Evolutionary conservation across 2,888 invertebrate genomes (phyloP).

Genomic region (Calameuta idolon): DNA sequence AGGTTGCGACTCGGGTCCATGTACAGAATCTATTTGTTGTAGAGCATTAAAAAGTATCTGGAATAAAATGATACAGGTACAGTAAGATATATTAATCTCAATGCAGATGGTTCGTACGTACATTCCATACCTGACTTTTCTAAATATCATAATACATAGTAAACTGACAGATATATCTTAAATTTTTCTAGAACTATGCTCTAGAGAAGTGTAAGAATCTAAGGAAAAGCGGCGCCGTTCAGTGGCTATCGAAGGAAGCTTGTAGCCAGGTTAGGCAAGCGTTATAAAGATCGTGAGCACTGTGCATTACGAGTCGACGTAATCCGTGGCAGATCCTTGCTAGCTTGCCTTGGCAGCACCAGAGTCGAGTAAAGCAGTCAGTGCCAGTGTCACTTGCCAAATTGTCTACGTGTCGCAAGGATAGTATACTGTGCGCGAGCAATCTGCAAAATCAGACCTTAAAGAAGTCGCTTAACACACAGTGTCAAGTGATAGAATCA

Average conservation of each 20-base stretch:
- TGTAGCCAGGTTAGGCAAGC: neutral
- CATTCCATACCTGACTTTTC: neutral
- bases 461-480: neutral
- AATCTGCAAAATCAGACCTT: neutral
- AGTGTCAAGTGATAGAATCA: neutral
- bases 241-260: neutral
- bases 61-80: neutral
- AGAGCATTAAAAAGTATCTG: neutral
- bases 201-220: neutral
- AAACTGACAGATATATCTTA: neutral
- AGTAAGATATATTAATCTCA: neutral
- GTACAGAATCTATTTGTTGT: neutral
- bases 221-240: neutral
- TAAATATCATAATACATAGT: neutral
- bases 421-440: neutral
- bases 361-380: neutral
- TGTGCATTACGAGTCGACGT: neutral
- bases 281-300: neutral
- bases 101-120: neutral
- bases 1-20: neutral
- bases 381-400: neutral
- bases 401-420: neutral
- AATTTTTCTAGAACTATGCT: neutral
- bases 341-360: neutral
- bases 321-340: neutral